A percentile compares a stretch with the other conserved stretches of the same genome.
Conservation (phyloP, 1,140 invertebrate genomes). For the Heliconius hewitsoni region DNA sequence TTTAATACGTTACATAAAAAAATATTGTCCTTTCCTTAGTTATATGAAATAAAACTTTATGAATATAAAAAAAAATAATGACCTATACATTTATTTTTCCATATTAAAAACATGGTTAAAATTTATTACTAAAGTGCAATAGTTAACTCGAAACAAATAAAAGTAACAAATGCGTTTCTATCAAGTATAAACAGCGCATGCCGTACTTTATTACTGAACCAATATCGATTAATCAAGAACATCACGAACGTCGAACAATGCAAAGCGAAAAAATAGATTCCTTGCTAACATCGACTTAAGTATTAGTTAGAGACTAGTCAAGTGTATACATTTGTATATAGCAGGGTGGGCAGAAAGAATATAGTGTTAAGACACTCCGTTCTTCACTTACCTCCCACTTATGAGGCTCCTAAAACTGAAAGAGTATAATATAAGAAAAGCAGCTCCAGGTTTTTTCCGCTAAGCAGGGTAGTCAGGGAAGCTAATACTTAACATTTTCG, state of each 20-base stretch:
- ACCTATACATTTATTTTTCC: too few relatives aligned
- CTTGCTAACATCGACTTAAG: constrained; percentile 48
- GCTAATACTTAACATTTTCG: too few relatives aligned
- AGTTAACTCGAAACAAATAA: constrained; percentile 14
- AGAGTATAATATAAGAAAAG: too few relatives aligned
- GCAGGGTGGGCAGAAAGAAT: not conserved
- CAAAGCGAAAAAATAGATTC: constrained; percentile 47
- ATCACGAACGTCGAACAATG: constrained; percentile 49
- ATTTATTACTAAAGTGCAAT: not conserved
- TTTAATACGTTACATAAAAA: too few relatives aligned
- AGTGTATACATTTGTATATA: not conserved
- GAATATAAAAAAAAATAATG: too few relatives aligned
- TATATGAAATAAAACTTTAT: too few relatives aligned
- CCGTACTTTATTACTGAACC: constrained; percentile 49
- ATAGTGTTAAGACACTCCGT: not conserved
- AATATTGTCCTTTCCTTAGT: too few relatives aligned
- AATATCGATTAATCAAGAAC: constrained; percentile 67
- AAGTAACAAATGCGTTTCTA: constrained; percentile 31
- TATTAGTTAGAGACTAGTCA: constrained; percentile 32
- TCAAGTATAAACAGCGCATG: constrained; percentile 31
- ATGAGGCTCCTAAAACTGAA: too few relatives aligned
- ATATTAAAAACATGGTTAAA: not conserved
- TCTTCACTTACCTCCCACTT: not conserved
- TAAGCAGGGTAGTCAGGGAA: too few relatives aligned
- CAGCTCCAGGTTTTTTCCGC: too few relatives aligned